phyloP scores from a whole-genome alignment of 2,888 invertebrate species.

The Hirtodrosophila confusa region DNA sequence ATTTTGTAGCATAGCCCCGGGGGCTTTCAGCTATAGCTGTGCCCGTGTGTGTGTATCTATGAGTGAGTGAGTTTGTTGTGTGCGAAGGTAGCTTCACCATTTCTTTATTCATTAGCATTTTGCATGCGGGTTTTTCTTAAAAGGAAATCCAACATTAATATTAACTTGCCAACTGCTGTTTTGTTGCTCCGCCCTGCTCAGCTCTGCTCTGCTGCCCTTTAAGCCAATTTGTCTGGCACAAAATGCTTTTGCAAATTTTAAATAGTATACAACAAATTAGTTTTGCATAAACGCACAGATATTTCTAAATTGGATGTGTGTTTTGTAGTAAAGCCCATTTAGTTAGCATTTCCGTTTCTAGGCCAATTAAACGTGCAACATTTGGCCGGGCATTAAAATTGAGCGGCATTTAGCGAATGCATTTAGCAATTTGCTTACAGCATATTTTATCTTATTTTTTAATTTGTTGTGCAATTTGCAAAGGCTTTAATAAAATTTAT shows the following conservation, averaged over 20 bases:
- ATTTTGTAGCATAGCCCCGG: slow-evolving; percentile 33
- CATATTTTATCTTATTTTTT: slow-evolving; percentile 32
- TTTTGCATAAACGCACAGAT: slow-evolving; percentile 18
- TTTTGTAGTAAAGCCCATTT: slow-evolving; percentile 16
- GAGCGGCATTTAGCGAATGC: slow-evolving; percentile 9
- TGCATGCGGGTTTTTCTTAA: slow-evolving; percentile 27
- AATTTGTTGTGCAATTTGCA: slow-evolving; percentile 22
- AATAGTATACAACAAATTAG: slow-evolving; percentile 49
- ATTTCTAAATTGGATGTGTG: slow-evolving; percentile 14
- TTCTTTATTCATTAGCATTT: slow-evolving; percentile 66
- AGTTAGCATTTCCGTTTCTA: slow-evolving; percentile 29
- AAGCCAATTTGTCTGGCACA: slow-evolving; percentile 51
- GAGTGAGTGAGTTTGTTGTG: slow-evolving; percentile 14
- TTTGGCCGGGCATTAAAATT: not conserved
- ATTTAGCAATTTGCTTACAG: slow-evolving; percentile 43
- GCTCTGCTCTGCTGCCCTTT: not conserved
- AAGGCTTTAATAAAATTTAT: slow-evolving; percentile 46
- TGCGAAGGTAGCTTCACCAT: slow-evolving; percentile 22
- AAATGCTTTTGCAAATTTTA: slow-evolving; percentile 52
- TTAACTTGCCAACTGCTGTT: slow-evolving; percentile 34
- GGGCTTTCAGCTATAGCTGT: slow-evolving; percentile 3
- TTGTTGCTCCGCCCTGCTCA: slow-evolving; percentile 8
- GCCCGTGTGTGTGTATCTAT: not conserved
- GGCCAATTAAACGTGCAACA: slow-evolving; percentile 25
- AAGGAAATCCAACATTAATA: slow-evolving; percentile 65